A percentile compares a stretch with the other conserved stretches of the same genome.
phyloP scores from a whole-genome alignment of 2,113 vertebrate species.

The Lampris megalopsis region DNA sequence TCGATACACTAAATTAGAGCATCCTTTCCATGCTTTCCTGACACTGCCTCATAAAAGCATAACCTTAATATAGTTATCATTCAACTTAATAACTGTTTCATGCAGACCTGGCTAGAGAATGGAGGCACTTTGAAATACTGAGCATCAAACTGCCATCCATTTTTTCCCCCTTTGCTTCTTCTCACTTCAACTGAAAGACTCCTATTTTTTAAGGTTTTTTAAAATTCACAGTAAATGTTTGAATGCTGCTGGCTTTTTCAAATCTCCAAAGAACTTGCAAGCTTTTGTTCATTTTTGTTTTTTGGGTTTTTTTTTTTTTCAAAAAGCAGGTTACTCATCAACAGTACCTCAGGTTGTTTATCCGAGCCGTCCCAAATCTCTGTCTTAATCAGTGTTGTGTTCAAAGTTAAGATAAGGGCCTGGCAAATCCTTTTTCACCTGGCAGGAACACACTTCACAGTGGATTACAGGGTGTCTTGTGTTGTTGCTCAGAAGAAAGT shows the following conservation, averaged over 20 bases:
- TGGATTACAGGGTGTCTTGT: constrained; percentile 58
- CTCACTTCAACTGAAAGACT: constrained; percentile 38
- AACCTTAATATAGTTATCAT: constrained; percentile 57
- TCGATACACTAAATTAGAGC: constrained; percentile 12
- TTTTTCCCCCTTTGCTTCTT: background rate
- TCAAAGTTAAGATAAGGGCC: constrained; percentile 76
- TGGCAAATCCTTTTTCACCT: constrained; percentile 71
- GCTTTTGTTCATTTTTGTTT: constrained; percentile 58
- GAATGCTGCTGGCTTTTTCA: constrained; percentile 48
- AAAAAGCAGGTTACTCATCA: constrained; percentile 65
- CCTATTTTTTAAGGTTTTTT: constrained; percentile 20
- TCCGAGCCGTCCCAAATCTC: constrained; percentile 64
- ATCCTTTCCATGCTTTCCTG: constrained; percentile 47
- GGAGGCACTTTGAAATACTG: constrained; percentile 56
- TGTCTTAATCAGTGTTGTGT: constrained; percentile 68
- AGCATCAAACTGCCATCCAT: constrained; percentile 52
- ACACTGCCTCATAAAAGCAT: constrained; percentile 60
- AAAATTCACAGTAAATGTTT: constrained; percentile 37
- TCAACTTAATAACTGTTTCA: constrained; percentile 36
- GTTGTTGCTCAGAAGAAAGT: constrained; percentile 38
- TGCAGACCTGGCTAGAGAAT: background rate
- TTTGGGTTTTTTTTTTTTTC: constrained; percentile 39
- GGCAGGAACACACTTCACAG: constrained; percentile 68
- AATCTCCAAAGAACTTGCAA: constrained; percentile 51
- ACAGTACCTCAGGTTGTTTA: constrained; percentile 72